Conservation (phyloP, 1,140 invertebrate genomes). For the Steinernema khuongi region DNA sequence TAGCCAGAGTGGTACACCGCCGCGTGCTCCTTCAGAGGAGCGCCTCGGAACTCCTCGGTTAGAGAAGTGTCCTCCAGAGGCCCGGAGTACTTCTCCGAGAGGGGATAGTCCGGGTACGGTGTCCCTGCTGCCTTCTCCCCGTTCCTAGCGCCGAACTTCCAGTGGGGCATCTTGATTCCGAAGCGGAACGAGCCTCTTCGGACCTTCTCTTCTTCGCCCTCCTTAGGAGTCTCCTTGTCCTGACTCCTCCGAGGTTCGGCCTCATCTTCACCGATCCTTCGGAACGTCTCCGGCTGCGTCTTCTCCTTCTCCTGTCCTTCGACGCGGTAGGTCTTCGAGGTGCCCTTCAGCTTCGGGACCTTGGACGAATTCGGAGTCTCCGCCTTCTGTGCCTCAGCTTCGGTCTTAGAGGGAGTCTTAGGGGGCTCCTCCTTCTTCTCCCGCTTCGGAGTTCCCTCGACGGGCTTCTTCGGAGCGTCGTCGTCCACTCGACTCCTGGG, state of each 20-base stretch:
- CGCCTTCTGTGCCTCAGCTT: neutral
- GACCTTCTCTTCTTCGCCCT: neutral
- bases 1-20: neutral
- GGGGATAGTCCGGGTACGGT: neutral
- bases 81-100: neutral
- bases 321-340: neutral
- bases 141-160: neutral
- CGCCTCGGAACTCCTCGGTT: neutral
- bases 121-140: neutral
- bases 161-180: conserved; percentile 1
- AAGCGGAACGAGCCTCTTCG: neutral
- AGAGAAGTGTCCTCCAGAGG: neutral
- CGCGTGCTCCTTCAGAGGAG: neutral
- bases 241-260: neutral
- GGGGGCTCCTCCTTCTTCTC: neutral
- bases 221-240: neutral
- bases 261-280: neutral
- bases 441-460: neutral
- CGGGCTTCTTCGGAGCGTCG: neutral
- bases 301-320: neutral
- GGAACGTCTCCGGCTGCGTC: neutral
- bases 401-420: neutral
- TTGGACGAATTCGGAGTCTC: neutral
- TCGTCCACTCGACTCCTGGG: neutral
- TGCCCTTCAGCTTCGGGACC: neutral